Conservation (phyloP, 2,888 invertebrate species). For the Gnatocerus cornutus region DNA sequence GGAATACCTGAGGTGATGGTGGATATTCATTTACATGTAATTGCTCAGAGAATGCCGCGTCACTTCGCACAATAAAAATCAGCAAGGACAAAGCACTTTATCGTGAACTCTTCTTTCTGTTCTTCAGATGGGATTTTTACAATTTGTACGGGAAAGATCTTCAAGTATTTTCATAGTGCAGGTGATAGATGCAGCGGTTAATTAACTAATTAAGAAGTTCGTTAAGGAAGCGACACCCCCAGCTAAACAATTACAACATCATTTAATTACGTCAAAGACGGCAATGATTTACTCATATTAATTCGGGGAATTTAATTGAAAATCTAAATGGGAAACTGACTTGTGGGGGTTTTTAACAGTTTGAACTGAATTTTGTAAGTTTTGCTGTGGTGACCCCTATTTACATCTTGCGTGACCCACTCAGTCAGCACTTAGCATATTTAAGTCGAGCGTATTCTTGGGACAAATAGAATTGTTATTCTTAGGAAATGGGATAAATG, state of each 20-base stretch:
- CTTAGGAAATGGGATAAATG: slow-evolving; percentile 3
- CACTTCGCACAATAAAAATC: slow-evolving; percentile 56
- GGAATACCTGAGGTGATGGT: slow-evolving; percentile 64
- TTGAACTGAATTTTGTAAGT: not conserved
- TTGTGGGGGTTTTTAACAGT: not conserved
- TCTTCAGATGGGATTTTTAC: slow-evolving; percentile 25
- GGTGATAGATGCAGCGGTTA: slow-evolving; percentile 47
- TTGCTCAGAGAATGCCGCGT: slow-evolving; percentile 59
- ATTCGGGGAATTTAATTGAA: slow-evolving; percentile 51
- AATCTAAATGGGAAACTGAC: slow-evolving; percentile 43
- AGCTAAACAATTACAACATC: slow-evolving; percentile 62
- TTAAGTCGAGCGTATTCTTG: not conserved
- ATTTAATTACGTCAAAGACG: slow-evolving; percentile 58
- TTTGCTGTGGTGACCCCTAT: not conserved
- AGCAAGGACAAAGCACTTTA: slow-evolving; percentile 48
- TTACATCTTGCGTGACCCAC: not conserved
- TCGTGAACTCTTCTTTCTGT: slow-evolving; percentile 29
- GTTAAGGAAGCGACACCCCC: slow-evolving; percentile 55
- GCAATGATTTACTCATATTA: slow-evolving; percentile 53
- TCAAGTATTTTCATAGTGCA: slow-evolving; percentile 22
- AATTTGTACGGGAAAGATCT: slow-evolving; percentile 4
- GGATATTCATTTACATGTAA: slow-evolving; percentile 68
- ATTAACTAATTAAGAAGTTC: slow-evolving; percentile 54
- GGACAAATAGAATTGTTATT: slow-evolving; percentile 3
- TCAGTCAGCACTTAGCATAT: slow-evolving; percentile 3